Evolutionary conservation across 2,888 invertebrate species (phyloP).

Genomic region (Megaustenia siamemsis): DNA sequence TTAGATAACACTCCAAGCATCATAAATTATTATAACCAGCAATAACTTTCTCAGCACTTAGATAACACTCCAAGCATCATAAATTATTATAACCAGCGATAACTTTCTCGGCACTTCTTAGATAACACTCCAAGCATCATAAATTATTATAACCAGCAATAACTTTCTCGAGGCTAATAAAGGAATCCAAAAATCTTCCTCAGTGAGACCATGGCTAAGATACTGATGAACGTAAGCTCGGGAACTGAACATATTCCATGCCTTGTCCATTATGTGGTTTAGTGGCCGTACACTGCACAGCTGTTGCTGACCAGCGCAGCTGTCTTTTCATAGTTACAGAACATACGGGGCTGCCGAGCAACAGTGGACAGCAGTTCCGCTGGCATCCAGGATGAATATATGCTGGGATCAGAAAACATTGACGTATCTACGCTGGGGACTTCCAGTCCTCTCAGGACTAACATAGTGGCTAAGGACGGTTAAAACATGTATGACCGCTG

Average conservation of each 20-base stretch:
- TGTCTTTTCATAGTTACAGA: slow-evolving; percentile 77
- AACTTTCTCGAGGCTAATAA: slow-evolving; percentile 79
- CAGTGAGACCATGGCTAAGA: slow-evolving; percentile 76
- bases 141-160: slow-evolving; percentile 74
- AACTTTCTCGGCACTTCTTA: no score
- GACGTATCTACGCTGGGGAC: slow-evolving; percentile 62
- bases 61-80: no score
- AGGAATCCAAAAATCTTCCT: slow-evolving; percentile 79
- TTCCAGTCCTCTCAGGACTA: slow-evolving; percentile 76
- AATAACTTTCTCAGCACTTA: no score
- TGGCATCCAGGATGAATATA: slow-evolving; percentile 76
- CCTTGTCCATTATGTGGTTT: slow-evolving; percentile 75
- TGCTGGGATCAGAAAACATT: slow-evolving; percentile 69
- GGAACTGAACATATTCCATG: slow-evolving; percentile 80
- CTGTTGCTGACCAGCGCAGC: slow-evolving; percentile 79
- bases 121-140: slow-evolving; percentile 49
- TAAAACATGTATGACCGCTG: slow-evolving; percentile 62
- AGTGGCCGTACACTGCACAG: slow-evolving; percentile 72
- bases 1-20: no score
- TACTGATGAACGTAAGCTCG: slow-evolving; percentile 81
- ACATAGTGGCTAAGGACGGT: slow-evolving; percentile 72
- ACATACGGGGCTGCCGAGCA: slow-evolving; percentile 72
- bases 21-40: no score
- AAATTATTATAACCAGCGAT: no score
- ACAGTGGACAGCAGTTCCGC: slow-evolving; percentile 62